Conservation (phyloP, 2,888 invertebrate species). For the Pollenia amentaria region DNA sequence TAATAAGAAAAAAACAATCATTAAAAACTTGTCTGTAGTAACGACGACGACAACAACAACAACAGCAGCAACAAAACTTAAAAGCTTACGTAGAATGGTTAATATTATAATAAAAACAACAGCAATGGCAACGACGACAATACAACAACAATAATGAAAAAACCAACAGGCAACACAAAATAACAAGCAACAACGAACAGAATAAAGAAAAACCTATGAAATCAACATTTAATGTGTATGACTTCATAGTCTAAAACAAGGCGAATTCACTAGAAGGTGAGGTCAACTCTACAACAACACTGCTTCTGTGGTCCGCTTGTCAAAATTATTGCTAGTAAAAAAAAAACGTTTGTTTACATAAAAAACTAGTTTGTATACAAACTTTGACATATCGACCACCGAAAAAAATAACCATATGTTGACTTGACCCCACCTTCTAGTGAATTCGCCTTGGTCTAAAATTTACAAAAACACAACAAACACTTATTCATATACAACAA, state of each 20-base stretch:
- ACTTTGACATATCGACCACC: no score
- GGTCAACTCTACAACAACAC: no score
- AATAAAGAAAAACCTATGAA: constrained; percentile 64
- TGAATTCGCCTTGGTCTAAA: no score
- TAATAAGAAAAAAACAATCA: constrained; percentile 52
- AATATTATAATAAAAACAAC: constrained; percentile 53
- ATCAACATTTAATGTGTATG: constrained; percentile 72
- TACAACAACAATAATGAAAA: constrained; percentile 13
- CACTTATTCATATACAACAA: constrained; percentile 26
- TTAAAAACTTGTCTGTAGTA: constrained; percentile 69
- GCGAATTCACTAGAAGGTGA: no score
- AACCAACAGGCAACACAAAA: constrained; percentile 19
- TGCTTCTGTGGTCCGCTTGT: no score
- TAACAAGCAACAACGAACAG: constrained; percentile 44
- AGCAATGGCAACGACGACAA: constrained; percentile 41
- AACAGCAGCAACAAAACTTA: constrained; percentile 44
- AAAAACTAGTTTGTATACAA: no score
- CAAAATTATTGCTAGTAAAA: no score
- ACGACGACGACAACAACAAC: constrained; percentile 44
- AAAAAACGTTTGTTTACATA: no score
- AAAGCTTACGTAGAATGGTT: constrained; percentile 69
- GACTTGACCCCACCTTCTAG: no score
- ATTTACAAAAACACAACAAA: constrained; percentile 63
- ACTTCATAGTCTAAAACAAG: constrained; percentile 76
- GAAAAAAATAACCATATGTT: no score